Conservation (phyloP, 2,113 vertebrate species). For the Machaerirhynchus nigripectus region DNA sequence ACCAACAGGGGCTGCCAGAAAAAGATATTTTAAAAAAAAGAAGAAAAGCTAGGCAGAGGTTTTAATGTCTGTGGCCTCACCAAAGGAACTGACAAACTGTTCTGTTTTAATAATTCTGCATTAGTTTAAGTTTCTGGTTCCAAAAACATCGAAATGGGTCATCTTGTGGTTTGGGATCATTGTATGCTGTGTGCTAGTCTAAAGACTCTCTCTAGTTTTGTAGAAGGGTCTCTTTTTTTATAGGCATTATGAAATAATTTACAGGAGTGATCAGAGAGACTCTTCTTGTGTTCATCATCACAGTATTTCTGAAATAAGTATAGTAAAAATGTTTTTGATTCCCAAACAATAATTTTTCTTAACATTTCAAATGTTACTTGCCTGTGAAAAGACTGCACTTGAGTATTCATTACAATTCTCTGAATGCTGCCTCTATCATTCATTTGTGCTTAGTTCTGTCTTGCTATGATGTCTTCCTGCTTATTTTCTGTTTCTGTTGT, state of each 20-base stretch:
- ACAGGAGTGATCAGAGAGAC: not conserved
- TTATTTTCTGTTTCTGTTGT: conserved; percentile 8
- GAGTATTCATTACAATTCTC: not conserved
- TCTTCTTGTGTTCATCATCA: not conserved
- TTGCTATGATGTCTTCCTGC: not conserved
- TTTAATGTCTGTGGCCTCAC: not conserved
- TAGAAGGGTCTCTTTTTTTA: not conserved
- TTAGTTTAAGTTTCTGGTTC: not conserved
- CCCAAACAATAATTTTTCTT: not conserved
- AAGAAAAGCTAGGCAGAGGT: not conserved
- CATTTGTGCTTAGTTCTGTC: not conserved
- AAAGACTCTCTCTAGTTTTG: not conserved
- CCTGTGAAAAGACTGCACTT: not conserved
- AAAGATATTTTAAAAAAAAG: not conserved
- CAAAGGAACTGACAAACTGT: not conserved
- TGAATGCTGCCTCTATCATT: not conserved
- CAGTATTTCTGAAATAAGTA: not conserved
- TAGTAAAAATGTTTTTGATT: not conserved
- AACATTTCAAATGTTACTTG: conserved; percentile 27
- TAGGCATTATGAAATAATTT: not conserved
- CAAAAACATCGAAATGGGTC: not conserved
- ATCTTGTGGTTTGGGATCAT: not conserved
- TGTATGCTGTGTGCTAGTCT: not conserved
- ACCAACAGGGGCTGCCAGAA: not conserved
- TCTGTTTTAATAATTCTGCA: not conserved